Percentiles rank a stretch among this genome's conserved stretches.
phyloP scores from a whole-genome alignment of 2,797 vertebrate genomes.

The Benthosema pterotum region DNA sequence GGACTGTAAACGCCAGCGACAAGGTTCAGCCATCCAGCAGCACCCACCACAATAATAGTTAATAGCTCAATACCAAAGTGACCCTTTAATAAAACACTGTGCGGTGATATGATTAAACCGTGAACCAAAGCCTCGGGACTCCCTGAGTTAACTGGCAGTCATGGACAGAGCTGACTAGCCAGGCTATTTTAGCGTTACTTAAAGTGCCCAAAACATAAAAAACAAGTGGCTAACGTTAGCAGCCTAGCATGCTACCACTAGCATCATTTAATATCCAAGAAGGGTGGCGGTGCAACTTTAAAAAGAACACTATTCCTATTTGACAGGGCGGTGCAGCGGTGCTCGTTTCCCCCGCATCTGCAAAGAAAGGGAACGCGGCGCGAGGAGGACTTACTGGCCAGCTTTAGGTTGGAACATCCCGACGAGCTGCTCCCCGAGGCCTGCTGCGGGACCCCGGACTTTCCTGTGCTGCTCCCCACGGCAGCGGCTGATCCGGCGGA shows the following conservation, averaged over 20 bases:
- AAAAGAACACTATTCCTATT: no score
- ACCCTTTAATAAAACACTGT: not conserved
- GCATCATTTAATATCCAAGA: no score
- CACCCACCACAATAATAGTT: not conserved
- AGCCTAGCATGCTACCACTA: not conserved
- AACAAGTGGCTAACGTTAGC: constrained; percentile 69
- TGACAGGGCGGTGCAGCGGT: no score
- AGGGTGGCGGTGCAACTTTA: no score
- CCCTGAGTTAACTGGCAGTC: not conserved
- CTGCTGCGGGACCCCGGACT: constrained; percentile 80
- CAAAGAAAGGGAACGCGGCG: no score
- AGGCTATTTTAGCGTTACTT: constrained; percentile 6
- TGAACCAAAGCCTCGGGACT: no score
- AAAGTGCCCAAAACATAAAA: constrained; percentile 40
- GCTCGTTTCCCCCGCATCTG: not conserved
- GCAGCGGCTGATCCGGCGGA: constrained; percentile 79
- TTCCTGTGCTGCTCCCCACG: constrained; percentile 84
- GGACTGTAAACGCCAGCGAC: no score
- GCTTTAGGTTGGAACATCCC: constrained; percentile 84
- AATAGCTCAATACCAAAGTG: not conserved
- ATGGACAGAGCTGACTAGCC: not conserved
- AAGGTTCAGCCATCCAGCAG: constrained; percentile 13
- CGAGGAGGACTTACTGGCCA: constrained; percentile 80
- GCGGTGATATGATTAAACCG: not conserved
- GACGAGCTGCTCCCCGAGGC: constrained; percentile 81